These are phyloP conservation scores for Philereme vetulata DNA, from an alignment of 2,888 invertebrate genomes.

Conservation along the genomic window DNA sequence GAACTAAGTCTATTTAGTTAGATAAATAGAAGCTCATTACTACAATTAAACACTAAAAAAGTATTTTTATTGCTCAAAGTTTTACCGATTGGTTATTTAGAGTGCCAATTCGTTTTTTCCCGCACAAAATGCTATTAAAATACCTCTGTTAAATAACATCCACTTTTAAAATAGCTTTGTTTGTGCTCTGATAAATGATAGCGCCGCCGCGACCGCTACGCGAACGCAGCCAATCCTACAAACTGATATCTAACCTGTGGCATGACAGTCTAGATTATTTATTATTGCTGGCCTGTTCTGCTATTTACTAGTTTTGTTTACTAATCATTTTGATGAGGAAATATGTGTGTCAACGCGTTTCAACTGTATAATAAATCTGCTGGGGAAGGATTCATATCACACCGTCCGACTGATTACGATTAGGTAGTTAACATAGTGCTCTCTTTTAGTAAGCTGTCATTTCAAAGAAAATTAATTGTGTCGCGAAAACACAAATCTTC, in stretches of 20 bases:
- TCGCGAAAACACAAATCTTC: too few relatives aligned
- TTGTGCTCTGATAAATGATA: slow-evolving; percentile 61
- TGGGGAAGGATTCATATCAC: slow-evolving; percentile 16
- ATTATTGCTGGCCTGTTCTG: slow-evolving; percentile 31
- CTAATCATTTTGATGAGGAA: slow-evolving; percentile 29
- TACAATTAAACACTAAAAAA: too few relatives aligned
- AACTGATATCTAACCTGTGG: slow-evolving; percentile 11
- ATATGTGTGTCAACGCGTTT: slow-evolving; percentile 30
- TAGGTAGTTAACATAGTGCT: slow-evolving; percentile 14
- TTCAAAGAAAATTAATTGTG: background rate
- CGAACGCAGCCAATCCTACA: slow-evolving; percentile 1
- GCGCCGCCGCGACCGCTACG: slow-evolving; percentile 39
- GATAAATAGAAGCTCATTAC: too few relatives aligned
- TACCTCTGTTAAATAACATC: slow-evolving; percentile 1
- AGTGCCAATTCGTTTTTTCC: too few relatives aligned
- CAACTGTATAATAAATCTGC: slow-evolving; percentile 25
- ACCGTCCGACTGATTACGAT: slow-evolving; percentile 8
- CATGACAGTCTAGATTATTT: slow-evolving; percentile 30
- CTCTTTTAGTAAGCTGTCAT: slow-evolving; percentile 11
- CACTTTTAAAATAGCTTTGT: slow-evolving; percentile 57
- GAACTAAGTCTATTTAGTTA: too few relatives aligned
- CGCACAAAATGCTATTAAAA: too few relatives aligned
- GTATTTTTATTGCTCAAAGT: too few relatives aligned
- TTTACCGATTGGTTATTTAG: too few relatives aligned
- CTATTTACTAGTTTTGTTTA: slow-evolving; percentile 31